These are phyloP conservation scores for Dioctria rufipes DNA, from an alignment of 2,888 invertebrate species.

Conservation along the genomic window DNA sequence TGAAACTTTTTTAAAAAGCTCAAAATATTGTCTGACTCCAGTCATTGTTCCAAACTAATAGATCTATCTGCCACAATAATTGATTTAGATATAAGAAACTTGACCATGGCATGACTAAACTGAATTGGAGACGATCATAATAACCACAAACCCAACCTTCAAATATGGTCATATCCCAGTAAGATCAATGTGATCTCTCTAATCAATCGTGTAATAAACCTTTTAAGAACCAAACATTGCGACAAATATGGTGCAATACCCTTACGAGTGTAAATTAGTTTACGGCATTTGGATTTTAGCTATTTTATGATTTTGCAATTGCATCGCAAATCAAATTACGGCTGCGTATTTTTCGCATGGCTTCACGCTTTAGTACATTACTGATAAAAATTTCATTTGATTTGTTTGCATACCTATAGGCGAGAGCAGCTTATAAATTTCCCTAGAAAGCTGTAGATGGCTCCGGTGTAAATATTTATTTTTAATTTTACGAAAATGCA, in stretches of 20 bases:
- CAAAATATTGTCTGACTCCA: too few species aligned
- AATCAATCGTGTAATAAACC: background rate
- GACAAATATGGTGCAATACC: background rate
- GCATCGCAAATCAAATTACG: background rate
- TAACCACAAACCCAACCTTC: background rate
- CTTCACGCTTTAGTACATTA: too few species aligned
- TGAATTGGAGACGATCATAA: background rate
- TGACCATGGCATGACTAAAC: background rate
- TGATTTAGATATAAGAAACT: background rate
- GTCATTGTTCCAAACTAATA: too few species aligned
- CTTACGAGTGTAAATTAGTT: background rate
- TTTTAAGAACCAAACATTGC: background rate
- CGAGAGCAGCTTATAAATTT: background rate
- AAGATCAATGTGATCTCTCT: background rate
- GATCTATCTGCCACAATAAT: too few species aligned
- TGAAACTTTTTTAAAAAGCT: too few species aligned
- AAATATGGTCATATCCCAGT: background rate
- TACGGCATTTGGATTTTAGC: background rate
- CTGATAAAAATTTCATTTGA: too few species aligned
- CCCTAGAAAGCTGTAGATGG: background rate
- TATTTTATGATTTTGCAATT: background rate
- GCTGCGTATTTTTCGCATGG: background rate
- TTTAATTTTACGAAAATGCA: too few species aligned
- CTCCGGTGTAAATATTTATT: background rate
- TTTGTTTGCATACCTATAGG: background rate